Conservation (phyloP, 2,888 invertebrate genomes). For the Mesochorus sp. region DNA sequence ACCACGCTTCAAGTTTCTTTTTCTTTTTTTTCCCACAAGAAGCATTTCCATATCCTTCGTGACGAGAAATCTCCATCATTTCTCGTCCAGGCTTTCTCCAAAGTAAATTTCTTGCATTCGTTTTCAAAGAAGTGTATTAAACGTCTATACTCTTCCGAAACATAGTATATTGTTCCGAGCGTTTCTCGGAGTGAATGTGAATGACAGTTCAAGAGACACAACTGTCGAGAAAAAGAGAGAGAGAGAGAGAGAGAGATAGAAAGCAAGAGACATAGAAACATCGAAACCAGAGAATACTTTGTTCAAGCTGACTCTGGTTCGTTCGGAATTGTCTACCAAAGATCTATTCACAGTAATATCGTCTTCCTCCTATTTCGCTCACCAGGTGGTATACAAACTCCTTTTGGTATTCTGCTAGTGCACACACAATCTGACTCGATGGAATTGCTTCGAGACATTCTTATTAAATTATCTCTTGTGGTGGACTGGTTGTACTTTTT, state of each 20-base stretch:
- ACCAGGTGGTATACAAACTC: background rate
- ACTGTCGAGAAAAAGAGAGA: background rate
- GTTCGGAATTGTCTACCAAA: conserved; percentile 12
- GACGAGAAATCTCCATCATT: conserved; percentile 3
- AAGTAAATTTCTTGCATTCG: background rate
- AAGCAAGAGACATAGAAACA: background rate
- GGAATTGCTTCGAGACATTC: background rate
- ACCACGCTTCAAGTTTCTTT: background rate
- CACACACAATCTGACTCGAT: background rate
- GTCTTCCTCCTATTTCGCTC: conserved; percentile 1
- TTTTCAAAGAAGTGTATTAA: background rate
- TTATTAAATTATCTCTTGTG: conserved; percentile 22
- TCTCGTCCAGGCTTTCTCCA: conserved; percentile 14
- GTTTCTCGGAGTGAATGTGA: background rate
- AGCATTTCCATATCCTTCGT: background rate
- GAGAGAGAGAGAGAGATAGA: too few species aligned
- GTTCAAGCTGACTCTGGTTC: background rate
- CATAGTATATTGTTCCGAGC: background rate
- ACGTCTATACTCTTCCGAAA: background rate
- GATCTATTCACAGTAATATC: conserved; percentile 2
- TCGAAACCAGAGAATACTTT: background rate
- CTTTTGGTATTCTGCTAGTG: conserved; percentile 6
- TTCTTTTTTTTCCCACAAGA: background rate
- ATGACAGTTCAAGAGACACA: background rate
- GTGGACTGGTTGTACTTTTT: background rate